Base-by-base conservation (phyloP, 2,113 vertebrate species). In the Pelecanoides urinatrix region DNA sequence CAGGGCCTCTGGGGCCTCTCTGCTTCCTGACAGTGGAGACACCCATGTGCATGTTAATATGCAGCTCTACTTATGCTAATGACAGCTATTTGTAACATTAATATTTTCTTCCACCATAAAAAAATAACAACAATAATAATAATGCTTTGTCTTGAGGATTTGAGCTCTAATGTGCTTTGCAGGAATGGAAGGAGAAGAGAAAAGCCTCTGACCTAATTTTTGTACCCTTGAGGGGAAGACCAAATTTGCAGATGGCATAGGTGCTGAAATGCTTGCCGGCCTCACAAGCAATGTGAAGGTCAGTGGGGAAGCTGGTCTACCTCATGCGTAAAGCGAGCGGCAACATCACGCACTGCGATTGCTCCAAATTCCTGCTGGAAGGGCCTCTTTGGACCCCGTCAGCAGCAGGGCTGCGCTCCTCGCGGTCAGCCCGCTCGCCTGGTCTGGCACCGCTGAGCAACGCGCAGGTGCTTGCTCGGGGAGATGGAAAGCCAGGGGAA, bases 51-150 rank as follows among this genome's bases (percentile, higher is more conserved):
- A 97, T 98, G 98, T 98, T 98, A 98, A 98, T 98, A 98, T 72
- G 71, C 93, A 83, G 84, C 82, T 97, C 96, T 97, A 87, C 91
- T 98, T 98, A 97, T 95, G 95, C 58, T 88, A 98, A 97, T 98
- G 92, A 91, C 62, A 86, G 91, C 96, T 94, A 97, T 98, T 98
- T 98, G 95, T 98, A 98, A 97, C 97, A 98, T 97, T 98, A 98
- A 98, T 98, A 98, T 97, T 98, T 98, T 98, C 96, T 98, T 97
- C 88, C 94, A 97, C 96, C 94, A 94, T 97, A 96, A 97, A 98
- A 97, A 97, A 96, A 97, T 93, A 97, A 86, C 66, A 96, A 93
- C 61, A 95, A 92, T 92, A 96, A 95, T 93, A 96, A 96, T 96
- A 97, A 95, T 86, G 94, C 97, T 98, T 98, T 98, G 96, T 98